A percentile compares a stretch with the other conserved stretches of the same genome.
These are phyloP conservation scores for Spodoptera littoralis DNA, from an alignment of 2,888 invertebrate species.

Conservation along the genomic window DNA sequence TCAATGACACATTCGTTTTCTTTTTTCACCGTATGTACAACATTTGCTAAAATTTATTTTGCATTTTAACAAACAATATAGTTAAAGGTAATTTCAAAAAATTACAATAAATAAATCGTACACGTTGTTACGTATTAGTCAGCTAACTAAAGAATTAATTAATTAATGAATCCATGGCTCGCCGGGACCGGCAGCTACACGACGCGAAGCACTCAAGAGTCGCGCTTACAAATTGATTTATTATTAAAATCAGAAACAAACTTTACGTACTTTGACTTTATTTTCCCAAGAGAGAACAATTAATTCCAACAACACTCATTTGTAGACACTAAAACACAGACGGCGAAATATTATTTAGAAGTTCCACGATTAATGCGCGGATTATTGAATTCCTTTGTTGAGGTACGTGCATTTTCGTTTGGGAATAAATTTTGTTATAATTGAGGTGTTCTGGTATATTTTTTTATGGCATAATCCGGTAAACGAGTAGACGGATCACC, in stretches of 20 bases:
- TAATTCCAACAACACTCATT: conserved; percentile 35
- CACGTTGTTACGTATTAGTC: conserved; percentile 35
- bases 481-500: no score
- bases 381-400: conserved; percentile 10
- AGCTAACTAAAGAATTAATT: conserved; percentile 37
- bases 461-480: no score
- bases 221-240: conserved; percentile 65
- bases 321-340: conserved; percentile 41
- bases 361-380: conserved; percentile 12
- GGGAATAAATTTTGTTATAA: background rate
- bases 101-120: conserved; percentile 15
- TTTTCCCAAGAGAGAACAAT: conserved; percentile 44
- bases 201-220: conserved; percentile 33
- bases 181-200: conserved; percentile 8
- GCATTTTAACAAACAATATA: no score
- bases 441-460: no score
- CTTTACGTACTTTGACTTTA: conserved; percentile 44
- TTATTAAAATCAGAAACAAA: conserved; percentile 62
- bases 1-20: no score
- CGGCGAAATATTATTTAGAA: conserved; percentile 36
- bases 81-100: background rate
- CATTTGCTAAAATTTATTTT: no score
- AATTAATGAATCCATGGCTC: conserved; percentile 49
- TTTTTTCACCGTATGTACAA: no score
- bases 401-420: background rate